Evolutionary conservation across 2,888 invertebrate species (phyloP).

Genomic region (Scelioninae gen. 1): DNA sequence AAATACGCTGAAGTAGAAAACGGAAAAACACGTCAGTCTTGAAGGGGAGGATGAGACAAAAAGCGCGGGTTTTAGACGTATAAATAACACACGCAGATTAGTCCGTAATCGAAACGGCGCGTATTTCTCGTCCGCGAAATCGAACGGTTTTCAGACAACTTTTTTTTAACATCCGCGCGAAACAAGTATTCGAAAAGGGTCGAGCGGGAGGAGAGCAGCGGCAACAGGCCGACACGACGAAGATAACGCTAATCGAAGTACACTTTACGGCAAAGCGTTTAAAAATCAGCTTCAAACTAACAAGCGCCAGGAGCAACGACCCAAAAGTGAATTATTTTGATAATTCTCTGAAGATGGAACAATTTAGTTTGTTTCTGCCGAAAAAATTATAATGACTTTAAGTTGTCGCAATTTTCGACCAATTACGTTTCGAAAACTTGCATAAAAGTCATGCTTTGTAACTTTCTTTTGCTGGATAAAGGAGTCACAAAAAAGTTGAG

Average conservation of each 20-base stretch:
- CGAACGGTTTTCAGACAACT: slow-evolving; percentile 68
- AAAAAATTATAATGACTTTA: not conserved
- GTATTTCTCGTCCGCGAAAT: slow-evolving; percentile 58
- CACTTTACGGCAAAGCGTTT: slow-evolving; percentile 36
- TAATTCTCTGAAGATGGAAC: slow-evolving; percentile 6
- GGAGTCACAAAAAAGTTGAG: not conserved
- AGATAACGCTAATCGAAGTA: slow-evolving; percentile 60
- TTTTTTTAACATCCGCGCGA: slow-evolving; percentile 64
- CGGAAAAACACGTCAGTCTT: slow-evolving; percentile 16
- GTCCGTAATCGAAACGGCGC: slow-evolving; percentile 48
- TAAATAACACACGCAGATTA: slow-evolving; percentile 59
- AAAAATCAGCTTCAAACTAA: slow-evolving; percentile 49
- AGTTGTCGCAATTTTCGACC: not conserved
- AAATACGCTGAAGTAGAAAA: not conserved
- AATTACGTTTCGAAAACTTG: not conserved
- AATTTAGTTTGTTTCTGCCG: not conserved
- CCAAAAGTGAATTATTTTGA: slow-evolving; percentile 37
- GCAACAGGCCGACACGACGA: slow-evolving; percentile 35
- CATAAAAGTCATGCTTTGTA: too few relatives aligned
- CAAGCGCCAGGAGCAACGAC: slow-evolving; percentile 50
- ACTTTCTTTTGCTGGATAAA: too few relatives aligned
- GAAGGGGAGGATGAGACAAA: slow-evolving; percentile 38
- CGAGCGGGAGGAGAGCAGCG: slow-evolving; percentile 28
- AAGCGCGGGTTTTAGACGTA: slow-evolving; percentile 51
- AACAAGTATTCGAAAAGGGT: slow-evolving; percentile 67